Evolutionary conservation across 1,140 invertebrate species (phyloP), one percentile per base, ranked within the genome.

Genomic region (Acyrthosiphon pisum): DNA sequence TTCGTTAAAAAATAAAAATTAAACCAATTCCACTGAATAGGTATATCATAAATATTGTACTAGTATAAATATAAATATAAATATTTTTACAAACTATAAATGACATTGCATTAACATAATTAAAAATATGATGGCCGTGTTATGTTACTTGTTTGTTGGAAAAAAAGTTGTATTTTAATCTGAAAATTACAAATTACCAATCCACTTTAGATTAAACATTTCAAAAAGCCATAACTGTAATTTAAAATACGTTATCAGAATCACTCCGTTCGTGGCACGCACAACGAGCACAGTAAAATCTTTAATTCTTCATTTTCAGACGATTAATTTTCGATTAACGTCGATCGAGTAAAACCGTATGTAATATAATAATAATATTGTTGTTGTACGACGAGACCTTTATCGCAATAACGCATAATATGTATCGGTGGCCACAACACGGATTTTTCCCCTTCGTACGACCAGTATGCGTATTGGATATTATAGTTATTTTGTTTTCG

Each of bases 291-390:
- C 35, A 22, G 37, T 26, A 44, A 84, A 41, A 44, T 84, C 37
- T 84, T 41, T 41, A 41, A 41, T 87, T 87, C 44, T 46, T 48
- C 6, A 48, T 11, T 37, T 46, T 46, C 44, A 37, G 84, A 2
- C 44, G 26, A 44, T 87, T 87, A n/a, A 87, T 46, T 87, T 87
- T 87, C 26, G 26, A 87, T 87, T 87, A 87, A 87, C 84, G 44
- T 87, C n/a, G 14, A 87, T 76, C 14, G 83, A 26, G 37, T 41
- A 84, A 87, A 44, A 46, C 84, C 4, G 44, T 46, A 20, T 30
- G 26, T 46, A 20, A 83, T 41, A 83, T 83, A 37, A 22, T 83
- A 41, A 83, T 83, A 41, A 37, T 83, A 83, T 22, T 41, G 7
- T 83, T 22, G 18, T 37, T 83, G 22, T 41, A 83, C 8, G 4